Evolutionary conservation across 2,113 vertebrate genomes (phyloP).

Genomic region (Thermophis baileyi): DNA sequence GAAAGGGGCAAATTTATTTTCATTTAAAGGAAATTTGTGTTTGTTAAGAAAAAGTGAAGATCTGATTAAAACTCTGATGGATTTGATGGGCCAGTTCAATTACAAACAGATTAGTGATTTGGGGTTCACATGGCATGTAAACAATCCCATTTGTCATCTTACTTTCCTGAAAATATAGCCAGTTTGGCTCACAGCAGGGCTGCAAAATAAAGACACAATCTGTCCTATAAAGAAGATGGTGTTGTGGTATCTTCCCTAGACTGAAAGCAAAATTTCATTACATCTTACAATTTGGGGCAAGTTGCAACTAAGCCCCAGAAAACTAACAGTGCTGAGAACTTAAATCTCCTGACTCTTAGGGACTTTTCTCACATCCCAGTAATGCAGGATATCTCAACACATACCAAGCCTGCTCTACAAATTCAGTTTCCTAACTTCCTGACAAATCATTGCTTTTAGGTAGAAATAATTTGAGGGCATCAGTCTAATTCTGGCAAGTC

Average conservation of each 20-base stretch:
- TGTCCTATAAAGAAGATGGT: conserved; percentile 51
- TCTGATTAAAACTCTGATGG: conserved; percentile 43
- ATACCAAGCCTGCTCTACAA: conserved; percentile 45
- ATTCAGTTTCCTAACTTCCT: conserved; percentile 58
- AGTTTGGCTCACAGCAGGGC: conserved; percentile 55
- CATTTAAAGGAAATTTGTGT: conserved; percentile 52
- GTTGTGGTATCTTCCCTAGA: conserved; percentile 56
- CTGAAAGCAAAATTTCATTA: conserved; percentile 48
- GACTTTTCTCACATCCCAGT: conserved; percentile 55
- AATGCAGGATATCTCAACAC: conserved; percentile 47
- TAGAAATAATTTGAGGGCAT: conserved; percentile 50
- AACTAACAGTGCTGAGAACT: conserved; percentile 59
- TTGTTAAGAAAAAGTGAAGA: conserved; percentile 46
- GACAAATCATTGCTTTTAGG: conserved; percentile 48
- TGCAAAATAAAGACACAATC: conserved; percentile 41
- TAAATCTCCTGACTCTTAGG: conserved; percentile 43
- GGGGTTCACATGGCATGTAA: conserved; percentile 46
- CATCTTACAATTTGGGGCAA: conserved; percentile 48
- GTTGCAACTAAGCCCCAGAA: conserved; percentile 55
- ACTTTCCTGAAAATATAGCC: conserved; percentile 35
- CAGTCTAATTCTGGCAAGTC: conserved; percentile 41
- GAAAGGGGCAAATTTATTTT: conserved; percentile 41
- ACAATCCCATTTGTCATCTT: conserved; percentile 54
- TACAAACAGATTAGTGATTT: conserved; percentile 55
- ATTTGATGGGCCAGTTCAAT: conserved; percentile 54